Percentiles rank a stretch among this genome's conserved stretches.
These are phyloP conservation scores for Ischnura elegans DNA, from an alignment of 2,888 invertebrate genomes.

Conservation along the genomic window DNA sequence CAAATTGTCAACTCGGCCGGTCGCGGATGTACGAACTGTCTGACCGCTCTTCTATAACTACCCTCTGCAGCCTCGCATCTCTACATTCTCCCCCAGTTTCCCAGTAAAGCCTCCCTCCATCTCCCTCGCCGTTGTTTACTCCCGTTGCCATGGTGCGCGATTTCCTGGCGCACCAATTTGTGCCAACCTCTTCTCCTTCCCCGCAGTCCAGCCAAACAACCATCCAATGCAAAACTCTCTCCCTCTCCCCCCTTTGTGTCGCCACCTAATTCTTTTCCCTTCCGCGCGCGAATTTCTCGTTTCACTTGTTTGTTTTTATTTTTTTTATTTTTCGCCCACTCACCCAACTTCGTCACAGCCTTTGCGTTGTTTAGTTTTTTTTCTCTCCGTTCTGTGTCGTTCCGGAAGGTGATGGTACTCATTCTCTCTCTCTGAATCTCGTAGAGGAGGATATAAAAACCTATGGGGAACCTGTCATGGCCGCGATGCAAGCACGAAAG, in stretches of 20 bases:
- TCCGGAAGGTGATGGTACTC: too few relatives aligned
- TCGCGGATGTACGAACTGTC: background rate
- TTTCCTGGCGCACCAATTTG: constrained; percentile 23
- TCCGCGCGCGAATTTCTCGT: background rate
- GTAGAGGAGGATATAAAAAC: too few relatives aligned
- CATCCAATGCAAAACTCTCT: background rate
- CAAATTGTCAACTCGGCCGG: constrained; percentile 11
- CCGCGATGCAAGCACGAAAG: too few relatives aligned
- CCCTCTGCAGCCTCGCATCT: background rate
- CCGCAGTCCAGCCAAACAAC: background rate
- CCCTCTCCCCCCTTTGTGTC: background rate
- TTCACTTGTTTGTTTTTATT: background rate
- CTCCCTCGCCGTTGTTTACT: background rate
- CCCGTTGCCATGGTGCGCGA: background rate
- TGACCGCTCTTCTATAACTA: background rate
- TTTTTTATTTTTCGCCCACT: background rate
- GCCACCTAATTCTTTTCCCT: background rate
- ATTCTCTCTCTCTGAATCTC: too few relatives aligned
- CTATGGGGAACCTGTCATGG: too few relatives aligned
- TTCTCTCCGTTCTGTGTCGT: too few relatives aligned
- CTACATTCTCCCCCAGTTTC: background rate
- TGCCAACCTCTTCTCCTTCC: background rate
- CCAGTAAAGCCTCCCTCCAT: background rate
- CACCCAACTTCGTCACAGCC: background rate
- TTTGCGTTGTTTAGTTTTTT: too few relatives aligned